These are phyloP conservation scores for Cylindroiulus punctatus DNA, from an alignment of 2,888 invertebrate genomes.

Conservation along the genomic window DNA sequence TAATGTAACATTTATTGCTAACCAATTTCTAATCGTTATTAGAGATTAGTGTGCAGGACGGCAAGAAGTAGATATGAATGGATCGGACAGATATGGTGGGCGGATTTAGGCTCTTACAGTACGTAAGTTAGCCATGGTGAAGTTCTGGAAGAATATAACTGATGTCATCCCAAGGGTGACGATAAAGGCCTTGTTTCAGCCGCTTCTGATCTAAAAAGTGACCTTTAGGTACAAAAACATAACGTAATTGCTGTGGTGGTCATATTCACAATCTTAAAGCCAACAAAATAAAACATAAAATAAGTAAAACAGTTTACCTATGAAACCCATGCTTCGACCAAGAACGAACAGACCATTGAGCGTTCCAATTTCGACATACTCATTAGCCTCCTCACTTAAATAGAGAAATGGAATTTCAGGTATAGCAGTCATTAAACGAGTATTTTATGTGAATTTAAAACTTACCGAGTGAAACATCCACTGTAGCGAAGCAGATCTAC, in stretches of 20 bases:
- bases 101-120: not conserved
- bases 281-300: not conserved
- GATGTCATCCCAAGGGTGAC: conserved; percentile 99
- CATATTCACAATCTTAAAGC: too few species aligned
- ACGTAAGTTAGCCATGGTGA: conserved; percentile 56
- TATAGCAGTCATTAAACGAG: not conserved
- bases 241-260: too few species aligned
- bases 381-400: conserved; percentile 90
- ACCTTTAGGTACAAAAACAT: conserved; percentile 68
- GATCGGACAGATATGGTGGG: conserved; percentile 39
- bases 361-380: conserved; percentile 96
- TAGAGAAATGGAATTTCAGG: not conserved
- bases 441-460: not conserved
- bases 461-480: conserved; percentile 88
- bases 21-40: conserved; percentile 30
- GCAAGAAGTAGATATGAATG: conserved; percentile 48
- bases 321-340: conserved; percentile 97
- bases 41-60: conserved; percentile 50
- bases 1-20: conserved; percentile 30
- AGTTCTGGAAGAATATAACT: conserved; percentile 82
- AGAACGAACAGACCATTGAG: conserved; percentile 98
- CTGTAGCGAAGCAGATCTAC: conserved; percentile 95
- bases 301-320: conserved; percentile 71
- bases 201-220: conserved; percentile 99
- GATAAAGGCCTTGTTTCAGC: conserved; percentile 97